Base-by-base conservation (phyloP, 2,888 invertebrate genomes). In the Caenorhabditis sp. region DNA sequence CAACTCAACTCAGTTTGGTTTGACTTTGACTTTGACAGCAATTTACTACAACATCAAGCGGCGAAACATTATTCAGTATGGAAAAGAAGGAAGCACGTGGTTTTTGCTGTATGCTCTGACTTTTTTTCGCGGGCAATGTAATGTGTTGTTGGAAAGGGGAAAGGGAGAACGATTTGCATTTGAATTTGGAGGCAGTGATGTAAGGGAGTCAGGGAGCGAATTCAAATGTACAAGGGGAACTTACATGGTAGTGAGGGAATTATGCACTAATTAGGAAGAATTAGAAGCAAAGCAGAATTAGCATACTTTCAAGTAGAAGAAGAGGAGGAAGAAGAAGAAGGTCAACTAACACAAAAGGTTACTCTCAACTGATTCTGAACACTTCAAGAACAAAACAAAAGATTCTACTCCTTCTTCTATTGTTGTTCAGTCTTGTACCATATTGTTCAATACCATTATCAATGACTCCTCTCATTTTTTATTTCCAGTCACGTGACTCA, bases 1-100 rank as follows among this genome's bases (percentile, higher is more conserved):
- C 6, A 15, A 40, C 50, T 62, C 71, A 71, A 71, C 64, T 24
- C 55, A 64, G 56, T 71, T 71, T 64, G 71, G n/a, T n/a, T n/a
- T n/a, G n/a, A n/a, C n/a, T n/a, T n/a, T n/a, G n/a, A n/a, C n/a
- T n/a, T n/a, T n/a, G n/a, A 53, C 62, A 71, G 51, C 71, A 32
- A 64, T 72, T 67, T 74, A n/a, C n/a, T n/a, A n/a, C n/a, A n/a
- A n/a, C n/a, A n/a, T n/a, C n/a, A n/a, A n/a, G 74, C 74, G 32
- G 9, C 32, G 32, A 4, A 76, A 76, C 67, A 55, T 61, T 47
- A 76, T 76, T 76, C 76, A 76, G 61, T 61, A 20, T 22, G 13
- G 28, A 4, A 32, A 9, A 32, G 20, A 37, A 28, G 50, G 76
- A 76, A 67, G 51, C 76, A 76, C 76, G 76, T 74, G 65, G 37